These are phyloP conservation scores for Ciconia boyciana DNA, from an alignment of 2,113 vertebrate species.

Conservation along the genomic window DNA sequence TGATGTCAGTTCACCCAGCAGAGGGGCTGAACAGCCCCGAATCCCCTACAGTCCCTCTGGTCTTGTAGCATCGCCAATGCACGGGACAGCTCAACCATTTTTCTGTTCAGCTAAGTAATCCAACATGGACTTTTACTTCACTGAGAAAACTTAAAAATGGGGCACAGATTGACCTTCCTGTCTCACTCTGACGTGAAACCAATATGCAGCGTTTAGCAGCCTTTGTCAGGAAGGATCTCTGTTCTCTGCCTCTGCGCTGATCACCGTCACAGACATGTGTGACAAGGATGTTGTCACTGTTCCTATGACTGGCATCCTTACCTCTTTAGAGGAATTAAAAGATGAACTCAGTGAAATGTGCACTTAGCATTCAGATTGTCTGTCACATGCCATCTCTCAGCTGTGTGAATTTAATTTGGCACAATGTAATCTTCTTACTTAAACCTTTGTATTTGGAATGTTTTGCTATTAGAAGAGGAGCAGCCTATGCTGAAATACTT, in stretches of 20 bases:
- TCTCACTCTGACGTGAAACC: background rate
- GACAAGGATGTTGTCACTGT: background rate
- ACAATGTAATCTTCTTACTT: conserved; percentile 3
- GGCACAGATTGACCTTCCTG: background rate
- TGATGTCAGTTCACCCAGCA: background rate
- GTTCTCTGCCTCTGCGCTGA: background rate
- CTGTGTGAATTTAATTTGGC: background rate
- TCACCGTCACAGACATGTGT: background rate
- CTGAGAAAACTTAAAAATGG: background rate
- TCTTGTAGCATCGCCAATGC: background rate
- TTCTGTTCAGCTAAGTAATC: background rate
- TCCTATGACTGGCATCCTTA: background rate
- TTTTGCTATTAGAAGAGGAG: background rate
- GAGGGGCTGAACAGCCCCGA: background rate
- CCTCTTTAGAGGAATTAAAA: background rate
- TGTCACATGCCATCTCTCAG: background rate
- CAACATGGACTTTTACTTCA: background rate
- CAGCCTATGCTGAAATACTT: background rate
- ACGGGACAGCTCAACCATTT: background rate
- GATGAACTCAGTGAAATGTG: background rate
- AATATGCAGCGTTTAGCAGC: background rate
- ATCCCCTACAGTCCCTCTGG: background rate
- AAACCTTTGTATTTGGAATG: background rate
- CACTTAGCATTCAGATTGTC: background rate
- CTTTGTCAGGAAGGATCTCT: background rate